Evolutionary conservation across 53 echinoderm and acorn worm species (phyloP).

Genomic region (Paracentrotus lividus): DNA sequence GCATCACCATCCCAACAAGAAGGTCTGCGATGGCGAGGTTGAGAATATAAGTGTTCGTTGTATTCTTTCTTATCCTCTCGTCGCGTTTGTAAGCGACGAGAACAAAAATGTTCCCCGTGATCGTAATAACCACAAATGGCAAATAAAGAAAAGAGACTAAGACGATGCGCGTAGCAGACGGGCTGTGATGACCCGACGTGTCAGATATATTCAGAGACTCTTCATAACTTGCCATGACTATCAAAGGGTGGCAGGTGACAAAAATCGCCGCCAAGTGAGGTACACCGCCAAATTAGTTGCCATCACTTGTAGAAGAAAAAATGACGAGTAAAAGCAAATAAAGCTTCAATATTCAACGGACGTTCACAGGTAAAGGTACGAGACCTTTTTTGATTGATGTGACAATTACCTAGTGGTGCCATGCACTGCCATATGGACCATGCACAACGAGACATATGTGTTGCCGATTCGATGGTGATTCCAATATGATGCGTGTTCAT

Average conservation of each 20-base stretch:
- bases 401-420: no score
- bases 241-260: neutral
- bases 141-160: conserved; percentile 18
- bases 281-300: neutral
- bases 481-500: no score
- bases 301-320: no score
- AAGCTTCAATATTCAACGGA: no score
- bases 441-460: no score
- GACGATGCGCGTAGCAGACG: neutral
- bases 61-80: conserved; percentile 45
- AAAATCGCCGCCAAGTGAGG: neutral
- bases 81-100: conserved; percentile 48
- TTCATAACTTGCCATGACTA: neutral
- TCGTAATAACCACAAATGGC: conserved; percentile 7
- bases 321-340: neutral
- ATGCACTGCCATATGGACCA: no score
- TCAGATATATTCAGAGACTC: neutral
- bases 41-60: conserved; percentile 35
- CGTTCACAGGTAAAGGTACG: no score
- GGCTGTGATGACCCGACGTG: neutral
- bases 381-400: no score
- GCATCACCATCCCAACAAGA: conserved; percentile 51
- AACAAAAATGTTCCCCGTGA: conserved; percentile 44
- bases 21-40: conserved; percentile 49
- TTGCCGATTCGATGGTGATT: no score